Conservation (phyloP, 2,113 vertebrate species). For the Prunella himalayana region DNA sequence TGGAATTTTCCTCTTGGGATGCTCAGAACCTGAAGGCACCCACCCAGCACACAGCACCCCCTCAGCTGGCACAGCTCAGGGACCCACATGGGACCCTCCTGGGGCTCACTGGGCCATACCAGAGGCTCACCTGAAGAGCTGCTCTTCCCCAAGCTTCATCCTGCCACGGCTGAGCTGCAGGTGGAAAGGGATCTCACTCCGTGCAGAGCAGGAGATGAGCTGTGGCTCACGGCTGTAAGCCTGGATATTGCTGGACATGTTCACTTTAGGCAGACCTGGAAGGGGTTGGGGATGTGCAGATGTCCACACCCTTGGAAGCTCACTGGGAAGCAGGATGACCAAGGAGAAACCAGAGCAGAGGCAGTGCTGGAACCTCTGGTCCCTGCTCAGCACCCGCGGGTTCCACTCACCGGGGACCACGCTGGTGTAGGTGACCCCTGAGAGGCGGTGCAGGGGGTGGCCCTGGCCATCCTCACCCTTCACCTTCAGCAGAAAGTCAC, state of each 20-base stretch:
- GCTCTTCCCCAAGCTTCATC: slow-evolving; percentile 76
- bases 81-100: rapidly evolving
- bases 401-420: slow-evolving; percentile 78
- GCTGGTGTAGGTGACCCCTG: slow-evolving; percentile 88
- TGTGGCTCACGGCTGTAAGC: slow-evolving; percentile 77
- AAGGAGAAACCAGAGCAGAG: neutral
- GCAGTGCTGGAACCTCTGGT: neutral
- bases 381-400: neutral
- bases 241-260: slow-evolving; percentile 77
- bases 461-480: slow-evolving; percentile 83
- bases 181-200: slow-evolving; percentile 82
- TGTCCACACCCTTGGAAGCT: rapidly evolving
- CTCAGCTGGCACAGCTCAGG: neutral
- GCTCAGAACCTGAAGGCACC: neutral
- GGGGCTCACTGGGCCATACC: neutral
- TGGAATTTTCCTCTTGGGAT: neutral
- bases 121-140: slow-evolving; percentile 77
- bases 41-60: neutral
- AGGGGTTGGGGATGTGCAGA: neutral
- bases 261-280: slow-evolving; percentile 83
- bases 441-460: slow-evolving; percentile 87
- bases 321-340: neutral
- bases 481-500: slow-evolving; percentile 88
- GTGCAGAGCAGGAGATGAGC: slow-evolving; percentile 81
- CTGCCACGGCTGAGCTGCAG: slow-evolving; percentile 79